Base-by-base conservation (phyloP, 2,113 vertebrate genomes). In the Sigmodon hispidus region DNA sequence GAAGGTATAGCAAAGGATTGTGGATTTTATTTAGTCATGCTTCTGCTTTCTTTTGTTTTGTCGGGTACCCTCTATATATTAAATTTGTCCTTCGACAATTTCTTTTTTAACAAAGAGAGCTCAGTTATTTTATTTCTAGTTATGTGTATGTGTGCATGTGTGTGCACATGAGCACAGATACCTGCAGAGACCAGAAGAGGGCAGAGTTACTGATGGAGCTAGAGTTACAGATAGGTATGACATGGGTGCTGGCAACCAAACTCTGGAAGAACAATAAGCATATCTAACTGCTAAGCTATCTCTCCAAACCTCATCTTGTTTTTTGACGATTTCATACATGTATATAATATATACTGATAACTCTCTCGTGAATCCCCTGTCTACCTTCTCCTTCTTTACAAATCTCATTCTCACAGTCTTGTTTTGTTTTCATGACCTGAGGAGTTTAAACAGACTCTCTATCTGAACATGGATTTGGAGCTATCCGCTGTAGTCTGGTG, bases 41-140 rank as follows among this genome's bases (percentile, higher is more conserved):
- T 69, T 94, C 85, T 77, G 24, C 72, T 86, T 94, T 63, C 48
- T 55, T 87, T 85, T n/a, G 5, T 8, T 65, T 95, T 57, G 16
- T 8, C 5, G 5, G 11, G 36, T 81, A 59, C 43, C 11, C 48
- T 65, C 36, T 21, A 40, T 26, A 81, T 40, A 50, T 11, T 29
- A 84, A 63, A 81, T 9, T 84, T 84, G 57, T 45, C 57, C 81
- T 61, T 84, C 34, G 81, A 84, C 57, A 63, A 17, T 34, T 31
- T 63, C 12, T 13, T 26, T n/a, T 10, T 10, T 52, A 61, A 61
- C 17, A 48, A 77, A 77, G 1, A 19, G 5, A 59, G 36, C 24
- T 26, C 36, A 16, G 36, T n/a, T 40, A 16, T 81, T n/a, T 59
- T 59, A 59, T 59, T 40, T 81, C 55, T 40, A 40, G 79, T 29